Evolutionary conservation across 1,140 invertebrate species (phyloP).

Genomic region (Acromyrmex charruanus): DNA sequence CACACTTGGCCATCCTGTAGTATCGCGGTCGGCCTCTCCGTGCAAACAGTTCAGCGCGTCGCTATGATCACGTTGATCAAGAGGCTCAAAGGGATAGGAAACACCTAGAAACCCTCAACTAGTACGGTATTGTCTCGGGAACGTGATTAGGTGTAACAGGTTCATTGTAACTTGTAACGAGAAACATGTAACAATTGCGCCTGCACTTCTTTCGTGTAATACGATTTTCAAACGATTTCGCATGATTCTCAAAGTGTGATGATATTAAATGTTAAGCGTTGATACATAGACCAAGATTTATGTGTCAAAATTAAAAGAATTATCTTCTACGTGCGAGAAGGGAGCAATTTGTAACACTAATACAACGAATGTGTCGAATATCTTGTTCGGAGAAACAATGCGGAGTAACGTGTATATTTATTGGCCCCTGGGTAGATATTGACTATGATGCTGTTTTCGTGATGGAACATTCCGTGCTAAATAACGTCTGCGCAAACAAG

Average conservation of each 20-base stretch:
- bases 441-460: slow-evolving; percentile 30
- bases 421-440: slow-evolving; percentile 45
- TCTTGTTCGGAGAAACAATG: slow-evolving; percentile 35
- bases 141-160: slow-evolving; percentile 47
- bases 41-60: slow-evolving; percentile 70
- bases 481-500: slow-evolving; percentile 65
- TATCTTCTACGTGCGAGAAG: background rate
- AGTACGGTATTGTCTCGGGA: slow-evolving; percentile 48
- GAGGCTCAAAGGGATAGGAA: slow-evolving; percentile 70
- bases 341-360: slow-evolving; percentile 30
- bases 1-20: slow-evolving; percentile 50
- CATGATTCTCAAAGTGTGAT: background rate
- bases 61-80: slow-evolving; percentile 74
- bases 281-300: background rate
- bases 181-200: background rate
- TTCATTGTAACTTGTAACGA: background rate
- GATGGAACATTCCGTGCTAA: slow-evolving; percentile 63
- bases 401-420: slow-evolving; percentile 45
- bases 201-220: background rate
- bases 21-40: slow-evolving; percentile 67
- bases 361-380: slow-evolving; percentile 34
- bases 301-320: slow-evolving; percentile 2
- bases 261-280: background rate
- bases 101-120: slow-evolving; percentile 55
- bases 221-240: background rate